Evolutionary conservation across 2,888 invertebrate species (phyloP), one percentile per base, ranked within the genome.

Genomic region (Automeris io): DNA sequence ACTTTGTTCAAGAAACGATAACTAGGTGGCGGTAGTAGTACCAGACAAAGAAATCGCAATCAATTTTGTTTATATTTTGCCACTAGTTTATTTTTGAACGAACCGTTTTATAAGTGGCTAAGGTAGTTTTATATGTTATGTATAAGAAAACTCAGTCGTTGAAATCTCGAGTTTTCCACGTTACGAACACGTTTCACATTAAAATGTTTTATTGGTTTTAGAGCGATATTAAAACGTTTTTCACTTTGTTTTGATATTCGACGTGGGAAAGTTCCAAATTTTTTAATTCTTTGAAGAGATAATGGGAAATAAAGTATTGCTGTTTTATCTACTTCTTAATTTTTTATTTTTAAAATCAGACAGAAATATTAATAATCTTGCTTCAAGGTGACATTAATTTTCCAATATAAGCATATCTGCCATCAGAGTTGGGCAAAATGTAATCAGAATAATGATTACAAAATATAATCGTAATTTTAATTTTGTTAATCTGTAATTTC

Each of bases 91-190:
- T 83, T 85, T 85, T 79, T 81, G 76, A 74, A 49, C 64, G 43
- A 70, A 76, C 69, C 75, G 63, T 71, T 79, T 79, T 79, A 78
- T 78, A 82, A 82, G 81, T 81, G 75, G 81, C 69, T 70, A 69
- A 73, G 71, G 79, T 76, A 78, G 79, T 75, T 66, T 65, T n/a
- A n/a, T n/a, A n/a, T n/a, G n/a, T n/a, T n/a, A n/a, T n/a, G n/a
- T n/a, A n/a, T n/a, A n/a, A n/a, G n/a, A n/a, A 48, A 49, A 52
- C 46, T 44, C 47, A 40, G 46, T 49, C 57, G 51, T 40, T 62
- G 65, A 69, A 66, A 53, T 58, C 52, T 61, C 57, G 57, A 69
- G 51, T 51, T 57, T 70, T 73, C 61, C 54, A 61, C 57, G 39
- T 41, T 53, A 50, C 43, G 41, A 47, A 50, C 48, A 44, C 43